Base-by-base conservation (phyloP, 2,113 vertebrate genomes). In the Lycaon pictus region DNA sequence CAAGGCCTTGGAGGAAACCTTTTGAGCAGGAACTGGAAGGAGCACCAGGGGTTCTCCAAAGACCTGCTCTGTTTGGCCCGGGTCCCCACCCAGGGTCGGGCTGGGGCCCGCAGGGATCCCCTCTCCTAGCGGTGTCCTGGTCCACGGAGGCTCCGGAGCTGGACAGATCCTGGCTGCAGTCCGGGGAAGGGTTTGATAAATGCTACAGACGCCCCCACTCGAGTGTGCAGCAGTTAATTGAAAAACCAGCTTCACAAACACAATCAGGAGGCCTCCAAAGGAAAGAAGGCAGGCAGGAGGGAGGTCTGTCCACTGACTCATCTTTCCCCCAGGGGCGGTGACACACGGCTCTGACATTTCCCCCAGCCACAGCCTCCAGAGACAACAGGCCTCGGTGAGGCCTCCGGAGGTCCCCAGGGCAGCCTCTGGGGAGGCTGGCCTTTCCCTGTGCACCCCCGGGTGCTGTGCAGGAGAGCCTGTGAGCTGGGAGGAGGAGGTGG, bases 331-430 rank as follows among this genome's bases (percentile, higher is more conserved):
- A 69, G 91, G 97, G 90, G 90, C 56, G 89, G 98, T 97, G 98
- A 98, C 97, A 98, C 97, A 98, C 62, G 77, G 93, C 98, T 98
- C 98, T 98, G 99, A 98, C 98, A 98, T 99, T 99, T 99, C 98
- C 99, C 98, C 96, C 79, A 69, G 72, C 88, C 37, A 17, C 72
- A 84, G 93, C 94, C 98, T 98, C 98, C 58, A 0, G 97, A 94
- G 98, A 85, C 89, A 55, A 32, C 93, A 43, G 97, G 88, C 95
- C 0, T 1, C 2, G 53, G 94, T 0, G 63, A 93, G 89, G 63
- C 74, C 4, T 60, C 91, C 0, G 29, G 92, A 96, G 96, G 95
- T 95, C 79, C 96, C 32, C 96, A 29, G 27, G 2, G 74, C 88
- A 74, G 13, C 74, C 32, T 90, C 95, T 80, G 79, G 81, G 1